These are phyloP conservation scores for Trachelus iudaicus DNA, from an alignment of 2,888 invertebrate species.

Conservation along the genomic window DNA sequence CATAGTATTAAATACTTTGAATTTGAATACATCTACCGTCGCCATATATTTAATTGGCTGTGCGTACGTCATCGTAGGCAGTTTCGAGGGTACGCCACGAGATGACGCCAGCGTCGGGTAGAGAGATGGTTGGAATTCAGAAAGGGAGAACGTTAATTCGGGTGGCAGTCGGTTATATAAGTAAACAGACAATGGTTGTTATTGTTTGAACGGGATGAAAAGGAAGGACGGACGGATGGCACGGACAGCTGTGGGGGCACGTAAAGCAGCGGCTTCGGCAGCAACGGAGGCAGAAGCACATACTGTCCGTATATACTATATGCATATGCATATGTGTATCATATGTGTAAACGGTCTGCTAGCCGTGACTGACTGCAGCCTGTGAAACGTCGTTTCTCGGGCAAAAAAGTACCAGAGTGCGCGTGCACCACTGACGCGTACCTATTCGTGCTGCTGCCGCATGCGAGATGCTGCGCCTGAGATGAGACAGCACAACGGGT, in stretches of 20 bases:
- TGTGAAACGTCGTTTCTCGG: conserved; percentile 42
- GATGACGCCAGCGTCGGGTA: neutral
- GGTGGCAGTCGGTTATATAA: conserved; percentile 41
- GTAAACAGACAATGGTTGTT: conserved; percentile 52
- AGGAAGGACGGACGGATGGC: conserved; percentile 32
- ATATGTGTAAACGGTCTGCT: conserved; percentile 16
- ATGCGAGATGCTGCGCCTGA: neutral
- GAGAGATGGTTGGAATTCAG: neutral
- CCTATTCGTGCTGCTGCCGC: neutral
- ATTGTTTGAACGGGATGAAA: conserved; percentile 52
- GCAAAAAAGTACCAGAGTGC: conserved; percentile 39
- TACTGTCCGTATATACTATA: conserved; percentile 17
- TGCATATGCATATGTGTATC: conserved; percentile 10
- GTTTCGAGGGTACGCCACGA: neutral
- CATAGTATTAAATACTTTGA: neutral
- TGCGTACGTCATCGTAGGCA: neutral
- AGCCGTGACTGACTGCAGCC: conserved; percentile 48
- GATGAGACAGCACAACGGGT: neutral
- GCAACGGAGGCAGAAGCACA: neutral
- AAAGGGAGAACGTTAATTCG: conserved; percentile 11
- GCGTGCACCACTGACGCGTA: neutral
- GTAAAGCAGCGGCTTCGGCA: neutral
- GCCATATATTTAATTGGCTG: neutral
- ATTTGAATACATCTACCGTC: neutral
- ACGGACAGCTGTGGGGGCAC: conserved; percentile 42